These are phyloP conservation scores for Cisticola juncidis DNA, from an alignment of 2,113 vertebrate species.

Conservation along the genomic window DNA sequence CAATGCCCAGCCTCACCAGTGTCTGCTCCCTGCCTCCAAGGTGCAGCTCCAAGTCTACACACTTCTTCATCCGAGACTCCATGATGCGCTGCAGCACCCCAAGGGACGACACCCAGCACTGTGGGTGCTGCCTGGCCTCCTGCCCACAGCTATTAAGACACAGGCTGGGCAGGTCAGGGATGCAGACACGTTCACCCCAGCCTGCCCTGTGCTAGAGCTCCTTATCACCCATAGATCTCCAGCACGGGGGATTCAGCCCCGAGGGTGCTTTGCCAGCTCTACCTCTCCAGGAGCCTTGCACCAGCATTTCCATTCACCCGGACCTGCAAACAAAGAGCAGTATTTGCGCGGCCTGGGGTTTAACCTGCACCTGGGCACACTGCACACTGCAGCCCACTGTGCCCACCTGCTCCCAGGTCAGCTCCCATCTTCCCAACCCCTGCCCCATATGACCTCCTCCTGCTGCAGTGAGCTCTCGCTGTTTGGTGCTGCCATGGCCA, in stretches of 20 bases:
- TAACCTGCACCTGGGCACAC: rapidly evolving
- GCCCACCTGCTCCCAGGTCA: background rate
- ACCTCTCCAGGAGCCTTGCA: background rate
- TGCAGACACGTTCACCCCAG: background rate
- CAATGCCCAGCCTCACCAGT: conserved; percentile 23
- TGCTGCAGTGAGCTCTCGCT: rapidly evolving
- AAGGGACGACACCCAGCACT: background rate
- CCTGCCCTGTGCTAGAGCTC: background rate
- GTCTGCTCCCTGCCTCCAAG: conserved; percentile 40
- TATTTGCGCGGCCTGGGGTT: rapidly evolving
- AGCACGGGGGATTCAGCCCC: rapidly evolving
- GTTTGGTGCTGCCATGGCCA: background rate
- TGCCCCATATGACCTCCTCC: background rate
- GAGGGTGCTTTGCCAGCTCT: rapidly evolving
- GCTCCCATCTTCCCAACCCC: background rate
- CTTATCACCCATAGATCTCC: rapidly evolving
- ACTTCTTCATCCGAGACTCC: background rate
- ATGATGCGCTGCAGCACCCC: background rate
- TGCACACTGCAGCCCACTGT: rapidly evolving
- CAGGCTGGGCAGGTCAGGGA: background rate
- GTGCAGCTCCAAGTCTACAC: background rate
- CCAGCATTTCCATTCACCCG: rapidly evolving
- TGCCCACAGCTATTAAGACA: background rate
- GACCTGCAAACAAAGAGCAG: background rate
- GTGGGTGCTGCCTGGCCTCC: background rate